Evolutionary conservation across 2,797 vertebrate genomes (phyloP).

Genomic region (Pantherophis alleghaniensis): DNA sequence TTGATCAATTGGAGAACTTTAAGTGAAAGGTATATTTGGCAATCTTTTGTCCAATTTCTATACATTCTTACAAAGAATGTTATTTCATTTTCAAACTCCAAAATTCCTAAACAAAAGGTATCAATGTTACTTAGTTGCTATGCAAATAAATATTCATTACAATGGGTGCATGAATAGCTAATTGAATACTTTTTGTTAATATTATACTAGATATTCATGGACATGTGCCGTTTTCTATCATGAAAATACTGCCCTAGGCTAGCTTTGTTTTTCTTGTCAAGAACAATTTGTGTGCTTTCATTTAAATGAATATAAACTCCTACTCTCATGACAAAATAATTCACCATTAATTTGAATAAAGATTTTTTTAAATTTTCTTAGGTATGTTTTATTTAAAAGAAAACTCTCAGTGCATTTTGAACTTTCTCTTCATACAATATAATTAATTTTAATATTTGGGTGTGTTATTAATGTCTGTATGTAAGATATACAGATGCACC

Average conservation of each 20-base stretch:
- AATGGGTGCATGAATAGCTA: slow-evolving; percentile 75
- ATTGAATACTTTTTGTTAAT: slow-evolving; percentile 82
- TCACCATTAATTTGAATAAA: slow-evolving; percentile 73
- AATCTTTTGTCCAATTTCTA: slow-evolving; percentile 35
- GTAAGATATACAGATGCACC: slow-evolving; percentile 48
- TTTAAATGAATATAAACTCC: slow-evolving; percentile 78
- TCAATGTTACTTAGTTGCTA: slow-evolving; percentile 62
- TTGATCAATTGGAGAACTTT: slow-evolving; percentile 51
- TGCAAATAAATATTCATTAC: slow-evolving; percentile 79
- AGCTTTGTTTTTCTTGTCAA: slow-evolving; percentile 81
- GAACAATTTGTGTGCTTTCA: slow-evolving; percentile 80
- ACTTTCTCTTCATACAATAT: slow-evolving; percentile 60
- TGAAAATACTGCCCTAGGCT: slow-evolving; percentile 79
- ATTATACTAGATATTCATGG: slow-evolving; percentile 81
- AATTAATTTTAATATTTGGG: slow-evolving; percentile 58
- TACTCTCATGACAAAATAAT: slow-evolving; percentile 79
- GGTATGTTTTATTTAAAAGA: slow-evolving; percentile 62
- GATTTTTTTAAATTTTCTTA: slow-evolving; percentile 74
- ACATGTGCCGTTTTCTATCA: slow-evolving; percentile 80
- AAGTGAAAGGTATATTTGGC: slow-evolving; percentile 17
- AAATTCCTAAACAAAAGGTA: slow-evolving; percentile 68
- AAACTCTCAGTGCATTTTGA: slow-evolving; percentile 57
- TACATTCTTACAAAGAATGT: slow-evolving; percentile 49
- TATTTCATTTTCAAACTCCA: slow-evolving; percentile 65
- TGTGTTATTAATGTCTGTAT: not conserved